Evolutionary conservation across 2,797 vertebrate genomes (phyloP).

Genomic region (Pteronotus mesoamericanus): DNA sequence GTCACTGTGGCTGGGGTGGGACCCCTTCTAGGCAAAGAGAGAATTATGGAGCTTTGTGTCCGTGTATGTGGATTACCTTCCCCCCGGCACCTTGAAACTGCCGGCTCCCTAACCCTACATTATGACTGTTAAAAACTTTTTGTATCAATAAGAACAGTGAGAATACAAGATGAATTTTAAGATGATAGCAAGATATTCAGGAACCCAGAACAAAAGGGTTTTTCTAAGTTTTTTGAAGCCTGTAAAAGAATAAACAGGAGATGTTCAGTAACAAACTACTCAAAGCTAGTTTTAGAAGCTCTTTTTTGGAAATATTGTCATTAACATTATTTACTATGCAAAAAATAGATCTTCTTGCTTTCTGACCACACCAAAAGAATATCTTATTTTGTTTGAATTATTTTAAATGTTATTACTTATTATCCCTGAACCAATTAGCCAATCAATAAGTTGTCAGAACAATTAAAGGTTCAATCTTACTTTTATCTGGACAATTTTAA

Average conservation of each 20-base stretch:
- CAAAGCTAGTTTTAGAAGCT: neutral
- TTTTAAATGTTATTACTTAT: neutral
- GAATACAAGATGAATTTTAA: neutral
- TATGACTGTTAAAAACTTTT: neutral
- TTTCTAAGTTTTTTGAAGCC: neutral
- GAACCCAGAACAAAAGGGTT: neutral
- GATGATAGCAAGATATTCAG: neutral
- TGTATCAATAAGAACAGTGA: neutral
- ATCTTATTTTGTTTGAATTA: neutral
- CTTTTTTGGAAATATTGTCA: neutral
- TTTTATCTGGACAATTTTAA: slow-evolving; percentile 68
- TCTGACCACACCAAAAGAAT: neutral
- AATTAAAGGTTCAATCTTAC: slow-evolving; percentile 63
- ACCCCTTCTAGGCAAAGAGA: neutral
- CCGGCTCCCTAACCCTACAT: neutral
- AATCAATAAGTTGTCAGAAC: neutral
- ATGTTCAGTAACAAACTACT: neutral
- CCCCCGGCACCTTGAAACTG: neutral
- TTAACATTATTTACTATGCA: neutral
- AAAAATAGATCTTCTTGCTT: neutral
- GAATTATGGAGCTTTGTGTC: neutral
- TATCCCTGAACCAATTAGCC: neutral
- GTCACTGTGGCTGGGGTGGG: neutral
- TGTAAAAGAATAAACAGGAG: neutral
- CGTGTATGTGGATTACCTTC: neutral